Conservation (phyloP, 2,113 vertebrate species). For the Alligator mississippiensis region DNA sequence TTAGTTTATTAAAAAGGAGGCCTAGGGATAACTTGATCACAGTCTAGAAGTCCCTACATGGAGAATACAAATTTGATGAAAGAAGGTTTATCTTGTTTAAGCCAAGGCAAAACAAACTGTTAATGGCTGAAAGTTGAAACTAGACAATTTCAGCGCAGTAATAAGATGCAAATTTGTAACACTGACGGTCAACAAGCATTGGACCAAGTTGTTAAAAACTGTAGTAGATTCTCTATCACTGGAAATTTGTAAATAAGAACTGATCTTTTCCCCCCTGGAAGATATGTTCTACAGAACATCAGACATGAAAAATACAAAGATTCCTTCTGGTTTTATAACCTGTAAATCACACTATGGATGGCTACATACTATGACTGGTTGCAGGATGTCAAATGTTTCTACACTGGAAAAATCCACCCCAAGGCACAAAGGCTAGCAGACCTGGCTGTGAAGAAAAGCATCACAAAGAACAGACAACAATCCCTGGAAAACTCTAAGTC, state of each 20-base stretch:
- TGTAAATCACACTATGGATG: background rate
- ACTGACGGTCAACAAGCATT: background rate
- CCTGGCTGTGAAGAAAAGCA: background rate
- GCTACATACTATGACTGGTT: background rate
- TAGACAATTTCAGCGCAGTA: background rate
- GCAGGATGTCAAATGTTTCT: background rate
- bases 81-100: background rate
- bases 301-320: background rate
- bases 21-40: background rate
- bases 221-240: conserved; percentile 19
- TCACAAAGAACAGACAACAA: background rate
- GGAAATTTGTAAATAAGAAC: background rate
- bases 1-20: conserved; percentile 4
- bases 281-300: background rate
- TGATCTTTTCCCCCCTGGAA: background rate
- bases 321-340: background rate
- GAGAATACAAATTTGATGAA: background rate
- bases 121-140: conserved; percentile 4
- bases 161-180: conserved; percentile 33
- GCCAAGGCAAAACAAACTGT: conserved; percentile 4
- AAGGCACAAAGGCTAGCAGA: background rate
- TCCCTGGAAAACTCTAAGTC: fast-evolving
- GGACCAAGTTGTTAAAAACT: conserved; percentile 21
- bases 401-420: background rate
- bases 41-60: background rate